Evolutionary conservation across 1,140 invertebrate genomes (phyloP).

Genomic region (Scylla paramamosain): DNA sequence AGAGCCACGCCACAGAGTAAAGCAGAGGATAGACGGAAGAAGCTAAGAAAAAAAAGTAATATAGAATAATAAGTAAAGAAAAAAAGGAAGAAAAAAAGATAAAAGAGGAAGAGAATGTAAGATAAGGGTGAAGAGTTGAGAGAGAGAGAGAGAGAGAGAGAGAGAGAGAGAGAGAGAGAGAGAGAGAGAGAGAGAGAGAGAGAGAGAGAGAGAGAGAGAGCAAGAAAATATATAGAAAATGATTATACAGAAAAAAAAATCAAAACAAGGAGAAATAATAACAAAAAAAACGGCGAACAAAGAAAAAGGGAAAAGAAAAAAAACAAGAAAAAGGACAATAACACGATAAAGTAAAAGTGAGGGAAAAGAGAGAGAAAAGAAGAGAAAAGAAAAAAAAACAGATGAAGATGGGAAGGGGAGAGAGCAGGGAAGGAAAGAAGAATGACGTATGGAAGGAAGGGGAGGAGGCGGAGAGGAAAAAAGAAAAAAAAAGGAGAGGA

Average conservation of each 20-base stretch:
- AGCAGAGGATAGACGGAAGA: too few relatives aligned
- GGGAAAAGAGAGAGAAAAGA: neutral
- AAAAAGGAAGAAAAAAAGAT: neutral
- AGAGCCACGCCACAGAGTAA: too few relatives aligned
- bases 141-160: conserved; percentile 7
- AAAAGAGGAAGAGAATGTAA: neutral
- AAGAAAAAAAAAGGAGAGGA: neutral
- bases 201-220: neutral
- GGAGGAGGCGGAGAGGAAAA: neutral
- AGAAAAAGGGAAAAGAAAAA: neutral
- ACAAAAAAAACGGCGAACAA: neutral
- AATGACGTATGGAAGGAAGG: neutral
- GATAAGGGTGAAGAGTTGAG: neutral
- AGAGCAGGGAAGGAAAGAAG: neutral
- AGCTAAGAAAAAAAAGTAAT: too few relatives aligned
- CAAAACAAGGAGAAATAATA: too few relatives aligned
- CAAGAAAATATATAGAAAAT: neutral
- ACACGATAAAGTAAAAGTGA: neutral
- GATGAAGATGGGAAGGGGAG: neutral
- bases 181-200: neutral
- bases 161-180: neutral
- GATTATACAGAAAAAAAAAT: too few relatives aligned
- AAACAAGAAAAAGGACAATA: neutral
- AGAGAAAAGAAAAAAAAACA: neutral
- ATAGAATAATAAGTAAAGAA: too few relatives aligned